Evolutionary conservation across 2,797 vertebrate genomes (phyloP), one percentile per base, ranked within the genome.

Genomic region (Craterocephalus amniculus): DNA sequence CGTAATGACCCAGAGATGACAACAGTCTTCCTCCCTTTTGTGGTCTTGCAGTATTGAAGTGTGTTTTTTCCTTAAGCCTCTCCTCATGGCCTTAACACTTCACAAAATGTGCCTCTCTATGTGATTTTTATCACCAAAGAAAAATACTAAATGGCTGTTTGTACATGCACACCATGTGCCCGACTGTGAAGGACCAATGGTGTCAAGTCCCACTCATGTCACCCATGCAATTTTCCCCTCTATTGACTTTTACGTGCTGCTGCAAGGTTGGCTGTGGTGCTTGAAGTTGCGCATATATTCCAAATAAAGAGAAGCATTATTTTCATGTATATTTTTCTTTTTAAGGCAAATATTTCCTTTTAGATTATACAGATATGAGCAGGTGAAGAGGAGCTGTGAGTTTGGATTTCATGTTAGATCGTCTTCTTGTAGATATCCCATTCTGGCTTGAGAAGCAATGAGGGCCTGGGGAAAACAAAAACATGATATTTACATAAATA

Each of bases 211-310:
- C 70, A 71, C 83, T 78, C 63, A 72, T 86, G 79, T 89, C 85
- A 85, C 70, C 86, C 76, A 48, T 74, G 81, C 83, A 83, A 88
- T 91, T 91, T 90, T 81, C 87, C 64, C 81, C 84, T 89, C 88
- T 78, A 76, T 89, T 89, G 90, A 87, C 88, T 91, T 89, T 87
- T 86, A 88, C 89, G 83, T 81, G 87, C 31, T 55, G 16, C 78
- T 70, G 76, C 82, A 87, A 88, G 85, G 91, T 87, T 90, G 84
- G 76, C 69, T 76, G 70, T 85, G 35, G 60, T 79, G 72, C 51
- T 31, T 58, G 55, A 72, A 80, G 74, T 81, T 82, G 84, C 82
- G 73, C 77, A 87, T 87, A 83, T 79, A 72, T 88, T 87, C 69
- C 75, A 86, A 80, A 88, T 76, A 79, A 85, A 81, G 85, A 87